Base-by-base conservation (phyloP, 2,113 vertebrate species). In the Atlantisia rogersi region DNA sequence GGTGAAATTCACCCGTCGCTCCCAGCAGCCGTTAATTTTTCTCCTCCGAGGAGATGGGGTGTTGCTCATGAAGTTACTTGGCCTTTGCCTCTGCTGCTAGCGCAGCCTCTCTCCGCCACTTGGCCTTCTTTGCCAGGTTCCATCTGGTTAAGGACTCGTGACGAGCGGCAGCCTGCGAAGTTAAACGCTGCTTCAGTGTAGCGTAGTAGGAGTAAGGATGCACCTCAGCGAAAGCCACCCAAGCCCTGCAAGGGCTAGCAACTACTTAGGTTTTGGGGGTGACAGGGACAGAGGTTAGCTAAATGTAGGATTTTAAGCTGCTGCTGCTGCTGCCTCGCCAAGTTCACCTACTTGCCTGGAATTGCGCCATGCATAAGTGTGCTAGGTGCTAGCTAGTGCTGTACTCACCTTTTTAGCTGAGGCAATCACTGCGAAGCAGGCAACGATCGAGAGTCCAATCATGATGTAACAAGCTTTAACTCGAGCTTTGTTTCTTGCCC, bases 391-490 rank as follows among this genome's bases (percentile, higher is more conserved):
- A 21, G 17, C 68, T 55, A 31, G 60, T 11, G 26, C 21, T 5
- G 6, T 58, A 92, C 97, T 96, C 88, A 98, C 98, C 97, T 95
- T 98, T 90, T 98, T 98, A 79, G 97, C 98, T 22, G 98, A 98
- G 16, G 92, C 95, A 73, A 98, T 98, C 77, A 98, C 98, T 1
- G 95, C 97, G 70, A 98, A 98, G 24, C 98, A 98, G 90, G 98
- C 98, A 6, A 98, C 65, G 8, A 98, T 84, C 2, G 98, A 98
- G 55, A 98, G 97, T 48, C 96, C 97, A 25, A 98, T 98, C 98
- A 98, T 98, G 83, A 98, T 97, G 91, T 98, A 98, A 91, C 98
- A 98, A 25, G 91, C 96, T 96, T 98, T 98, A 73, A 98, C 97
- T 67, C 98, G 97, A 69, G 98, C 98, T 96, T 97, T 98, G 97